phyloP scores from a whole-genome alignment of 2,113 vertebrate species.

The Lethenteron reissneri region DNA sequence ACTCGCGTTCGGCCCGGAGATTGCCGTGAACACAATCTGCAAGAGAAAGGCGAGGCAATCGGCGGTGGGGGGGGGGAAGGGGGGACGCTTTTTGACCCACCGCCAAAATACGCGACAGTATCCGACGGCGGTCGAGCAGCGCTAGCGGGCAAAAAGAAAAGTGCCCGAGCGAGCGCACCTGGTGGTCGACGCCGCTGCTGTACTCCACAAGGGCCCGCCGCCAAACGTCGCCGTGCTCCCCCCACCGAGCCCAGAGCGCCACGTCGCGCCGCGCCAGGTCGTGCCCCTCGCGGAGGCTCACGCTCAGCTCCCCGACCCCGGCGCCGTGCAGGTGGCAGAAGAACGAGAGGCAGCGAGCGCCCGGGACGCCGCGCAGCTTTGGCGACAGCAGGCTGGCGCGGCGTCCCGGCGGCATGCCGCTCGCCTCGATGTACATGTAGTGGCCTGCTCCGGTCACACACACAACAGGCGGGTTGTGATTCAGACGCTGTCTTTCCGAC shows the following conservation, averaged over 20 bases:
- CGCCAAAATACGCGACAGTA: too few species aligned
- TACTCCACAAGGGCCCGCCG: background rate
- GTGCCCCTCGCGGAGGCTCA: background rate
- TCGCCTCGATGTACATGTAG: background rate
- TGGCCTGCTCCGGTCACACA: background rate
- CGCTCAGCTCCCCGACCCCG: conserved; percentile 1
- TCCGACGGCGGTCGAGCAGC: background rate
- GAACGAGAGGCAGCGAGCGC: background rate
- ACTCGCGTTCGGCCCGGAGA: background rate
- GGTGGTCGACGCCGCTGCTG: background rate
- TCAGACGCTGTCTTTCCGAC: too few species aligned
- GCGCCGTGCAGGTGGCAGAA: conserved; percentile 3
- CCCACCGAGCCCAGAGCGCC: background rate
- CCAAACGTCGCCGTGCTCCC: background rate
- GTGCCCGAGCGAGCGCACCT: background rate
- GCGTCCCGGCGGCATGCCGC: background rate
- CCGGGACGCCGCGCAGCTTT: background rate
- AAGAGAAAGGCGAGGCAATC: background rate
- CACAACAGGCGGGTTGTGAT: too few species aligned
- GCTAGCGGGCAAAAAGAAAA: background rate
- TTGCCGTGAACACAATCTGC: background rate
- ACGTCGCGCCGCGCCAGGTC: background rate
- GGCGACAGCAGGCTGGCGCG: background rate
- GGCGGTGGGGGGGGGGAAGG: too few species aligned
- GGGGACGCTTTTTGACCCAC: too few species aligned